These are phyloP conservation scores for Hystrix cristata DNA, from an alignment of 2,113 vertebrate species.

Conservation along the genomic window DNA sequence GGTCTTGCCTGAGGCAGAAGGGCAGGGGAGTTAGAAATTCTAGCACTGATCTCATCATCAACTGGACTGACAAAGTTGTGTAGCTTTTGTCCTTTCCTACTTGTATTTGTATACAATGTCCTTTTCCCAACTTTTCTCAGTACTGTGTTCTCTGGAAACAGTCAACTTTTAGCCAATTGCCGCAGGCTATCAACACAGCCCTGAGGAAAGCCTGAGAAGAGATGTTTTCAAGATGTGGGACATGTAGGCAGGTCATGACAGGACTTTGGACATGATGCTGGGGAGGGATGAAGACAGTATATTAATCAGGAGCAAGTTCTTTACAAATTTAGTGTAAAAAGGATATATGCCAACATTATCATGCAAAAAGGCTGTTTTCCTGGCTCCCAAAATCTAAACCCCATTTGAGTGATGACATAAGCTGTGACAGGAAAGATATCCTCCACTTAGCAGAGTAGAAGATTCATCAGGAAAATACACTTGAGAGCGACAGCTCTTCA, in stretches of 20 bases:
- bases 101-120: neutral
- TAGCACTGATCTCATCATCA: neutral
- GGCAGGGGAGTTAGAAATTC: neutral
- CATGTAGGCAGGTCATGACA: neutral
- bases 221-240: neutral
- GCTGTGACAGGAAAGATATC: neutral
- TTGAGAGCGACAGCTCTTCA: neutral
- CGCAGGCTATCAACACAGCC: neutral
- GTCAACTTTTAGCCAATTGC: neutral
- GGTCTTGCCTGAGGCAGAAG: neutral
- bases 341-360: neutral
- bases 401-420: neutral
- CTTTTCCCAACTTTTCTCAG: neutral
- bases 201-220: neutral
- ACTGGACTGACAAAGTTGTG: too few species aligned
- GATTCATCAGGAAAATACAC: neutral
- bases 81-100: neutral
- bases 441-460: neutral
- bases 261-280: neutral
- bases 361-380: neutral
- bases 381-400: neutral
- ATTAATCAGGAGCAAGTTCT: neutral
- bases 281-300: neutral
- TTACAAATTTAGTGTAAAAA: neutral
- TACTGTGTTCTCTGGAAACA: too few species aligned